Evolutionary conservation across 1,140 invertebrate species (phyloP).

Genomic region (Cydia fagiglandana): DNA sequence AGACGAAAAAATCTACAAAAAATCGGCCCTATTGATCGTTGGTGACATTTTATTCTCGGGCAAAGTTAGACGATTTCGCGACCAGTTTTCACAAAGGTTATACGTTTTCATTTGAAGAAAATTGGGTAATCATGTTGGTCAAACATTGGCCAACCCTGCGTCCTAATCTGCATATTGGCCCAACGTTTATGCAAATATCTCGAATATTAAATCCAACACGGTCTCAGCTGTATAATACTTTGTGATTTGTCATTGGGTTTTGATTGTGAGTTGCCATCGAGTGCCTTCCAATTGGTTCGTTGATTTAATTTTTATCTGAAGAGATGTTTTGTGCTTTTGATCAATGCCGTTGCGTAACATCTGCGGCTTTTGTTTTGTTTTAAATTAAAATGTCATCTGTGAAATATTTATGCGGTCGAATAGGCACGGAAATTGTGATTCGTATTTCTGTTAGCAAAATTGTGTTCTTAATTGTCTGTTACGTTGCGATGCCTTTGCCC

Average conservation of each 20-base stretch:
- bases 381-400: conserved; percentile 9
- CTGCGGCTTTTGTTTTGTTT: background rate
- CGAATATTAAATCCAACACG: conserved; percentile 30
- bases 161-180: conserved; percentile 18
- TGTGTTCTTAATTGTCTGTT: too few species aligned
- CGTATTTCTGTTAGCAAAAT: too few species aligned
- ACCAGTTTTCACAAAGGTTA: too few species aligned
- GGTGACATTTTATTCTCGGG: too few species aligned
- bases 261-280: conserved; percentile 19
- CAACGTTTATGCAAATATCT: conserved; percentile 18
- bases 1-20: too few species aligned
- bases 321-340: background rate
- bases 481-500: too few species aligned
- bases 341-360: background rate
- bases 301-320: conserved; percentile 13
- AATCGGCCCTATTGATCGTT: too few species aligned
- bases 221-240: conserved; percentile 28
- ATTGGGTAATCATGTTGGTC: background rate
- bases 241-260: conserved; percentile 10
- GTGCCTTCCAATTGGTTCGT: conserved; percentile 16
- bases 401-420: background rate
- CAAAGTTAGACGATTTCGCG: too few species aligned
- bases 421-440: background rate
- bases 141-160: background rate
- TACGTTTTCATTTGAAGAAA: background rate